phyloP scores from a whole-genome alignment of 2,797 vertebrate species.

The Epinephelus awoara region DNA sequence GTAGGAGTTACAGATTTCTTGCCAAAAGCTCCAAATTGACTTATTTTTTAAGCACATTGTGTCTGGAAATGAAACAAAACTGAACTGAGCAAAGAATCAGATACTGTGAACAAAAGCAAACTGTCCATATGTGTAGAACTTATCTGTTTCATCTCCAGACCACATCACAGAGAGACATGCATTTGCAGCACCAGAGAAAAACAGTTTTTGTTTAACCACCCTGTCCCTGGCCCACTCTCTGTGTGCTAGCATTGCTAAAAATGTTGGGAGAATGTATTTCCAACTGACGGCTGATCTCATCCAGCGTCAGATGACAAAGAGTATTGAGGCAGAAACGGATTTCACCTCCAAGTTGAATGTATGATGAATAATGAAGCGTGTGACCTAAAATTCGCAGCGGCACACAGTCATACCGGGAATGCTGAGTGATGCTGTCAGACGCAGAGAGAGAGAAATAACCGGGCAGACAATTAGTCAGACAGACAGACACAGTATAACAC shows the following conservation, averaged over 20 bases:
- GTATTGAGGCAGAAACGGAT: constrained; percentile 63
- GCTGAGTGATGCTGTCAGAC: constrained; percentile 63
- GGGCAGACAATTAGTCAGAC: constrained; percentile 23
- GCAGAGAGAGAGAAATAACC: constrained; percentile 12
- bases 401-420: constrained; percentile 48
- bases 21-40: neutral
- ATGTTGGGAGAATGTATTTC: constrained; percentile 9
- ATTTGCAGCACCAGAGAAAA: neutral
- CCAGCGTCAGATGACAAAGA: constrained; percentile 45
- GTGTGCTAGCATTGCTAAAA: constrained; percentile 9
- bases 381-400: constrained; percentile 75
- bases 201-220: constrained; percentile 1
- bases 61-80: neutral
- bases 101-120: neutral
- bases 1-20: neutral
- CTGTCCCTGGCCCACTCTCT: neutral
- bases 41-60: neutral
- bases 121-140: neutral
- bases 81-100: neutral
- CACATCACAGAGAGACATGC: neutral
- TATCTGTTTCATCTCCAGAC: neutral
- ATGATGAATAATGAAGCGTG: constrained; percentile 72
- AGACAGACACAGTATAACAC: constrained; percentile 3
- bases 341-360: constrained; percentile 64
- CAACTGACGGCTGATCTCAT: constrained; percentile 40